Base-by-base conservation (phyloP, 2,888 invertebrate genomes). In the Scaptomyza tumidula region DNA sequence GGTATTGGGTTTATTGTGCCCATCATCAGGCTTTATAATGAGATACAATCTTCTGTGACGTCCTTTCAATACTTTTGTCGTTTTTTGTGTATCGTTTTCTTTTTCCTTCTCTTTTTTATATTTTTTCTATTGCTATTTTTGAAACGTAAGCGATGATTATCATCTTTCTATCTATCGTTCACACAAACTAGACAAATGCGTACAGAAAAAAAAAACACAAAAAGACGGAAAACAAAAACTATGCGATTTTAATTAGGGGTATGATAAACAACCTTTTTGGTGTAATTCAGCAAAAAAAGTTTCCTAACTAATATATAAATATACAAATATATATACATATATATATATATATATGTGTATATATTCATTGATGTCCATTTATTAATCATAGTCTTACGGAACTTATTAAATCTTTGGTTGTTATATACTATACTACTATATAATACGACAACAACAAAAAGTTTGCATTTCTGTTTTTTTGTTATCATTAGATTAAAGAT, bases 1-100 rank as follows among this genome's bases (percentile, higher is more conserved):
- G 19, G 19, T 1, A 1, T 24, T 35, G 14, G 14, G 41, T 16
- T 37, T 50, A 13, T 41, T 33, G 11, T 16, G 33, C 54, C 29
- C 57, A n/a, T 49, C 45, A 56, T 46, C 61, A 62, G 68, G 68
- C 43, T 78, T 64, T 78, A 68, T 78, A 78, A 75, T 78, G 70
- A 75, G 78, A 75, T 75, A 44, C 69, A 63, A 64, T 53, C 79
- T 63, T 68, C 63, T 62, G 68, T 78, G 78, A 74, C 74, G 69
- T 74, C 62, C 69, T 68, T 78, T 78, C 75, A 75, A 74, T 78
- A 78, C 75, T 74, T 68, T 52, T 48, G 56, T 74, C 72, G 60
- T 54, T 19, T 19, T 19, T 1, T 73, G 60, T 66, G 58, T 78
- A 74, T 74, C 74, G 59, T 37, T 35, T 43, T 13, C 14, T 13